Percentiles rank a stretch among this genome's conserved stretches.
These are phyloP conservation scores for Drosophila recens DNA, from an alignment of 2,888 invertebrate species.

Conservation along the genomic window DNA sequence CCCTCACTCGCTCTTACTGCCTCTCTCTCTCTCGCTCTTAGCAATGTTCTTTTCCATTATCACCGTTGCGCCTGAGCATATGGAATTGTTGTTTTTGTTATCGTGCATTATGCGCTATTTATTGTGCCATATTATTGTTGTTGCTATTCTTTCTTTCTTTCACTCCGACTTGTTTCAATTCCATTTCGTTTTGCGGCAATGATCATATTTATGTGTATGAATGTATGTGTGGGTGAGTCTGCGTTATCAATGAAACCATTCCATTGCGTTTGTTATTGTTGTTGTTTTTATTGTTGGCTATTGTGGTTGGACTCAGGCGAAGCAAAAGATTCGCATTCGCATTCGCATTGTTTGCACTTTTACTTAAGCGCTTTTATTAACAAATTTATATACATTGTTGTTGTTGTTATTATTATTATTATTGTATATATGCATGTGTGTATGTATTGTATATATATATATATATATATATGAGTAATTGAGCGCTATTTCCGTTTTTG, in stretches of 20 bases:
- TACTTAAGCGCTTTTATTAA: conserved; percentile 71
- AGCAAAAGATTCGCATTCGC: conserved; percentile 39
- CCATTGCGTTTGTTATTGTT: conserved; percentile 27
- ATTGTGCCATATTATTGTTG: conserved; percentile 31
- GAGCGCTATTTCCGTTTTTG: conserved; percentile 74
- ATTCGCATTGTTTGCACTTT: conserved; percentile 77
- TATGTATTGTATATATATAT: conserved; percentile 49
- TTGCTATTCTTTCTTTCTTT: conserved; percentile 55
- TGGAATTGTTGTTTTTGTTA: conserved; percentile 22
- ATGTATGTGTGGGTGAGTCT: conserved; percentile 46
- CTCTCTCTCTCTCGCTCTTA: not conserved
- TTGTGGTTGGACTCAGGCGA: conserved; percentile 37
- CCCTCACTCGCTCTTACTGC: not conserved
- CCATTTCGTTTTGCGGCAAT: conserved; percentile 48
- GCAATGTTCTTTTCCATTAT: conserved; percentile 48
- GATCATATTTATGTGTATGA: conserved; percentile 13
- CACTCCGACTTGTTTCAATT: conserved; percentile 68
- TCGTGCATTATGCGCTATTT: conserved; percentile 32
- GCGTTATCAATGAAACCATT: conserved; percentile 70
- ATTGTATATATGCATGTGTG: conserved; percentile 22
- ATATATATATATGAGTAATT: conserved; percentile 61
- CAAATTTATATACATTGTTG: conserved; percentile 59
- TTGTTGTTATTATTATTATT: conserved; percentile 13
- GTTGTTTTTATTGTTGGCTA: conserved; percentile 26
- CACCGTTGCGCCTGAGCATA: conserved; percentile 19